These are phyloP conservation scores for Toxotes chatareus DNA, from an alignment of 2,113 vertebrate species.

Conservation along the genomic window DNA sequence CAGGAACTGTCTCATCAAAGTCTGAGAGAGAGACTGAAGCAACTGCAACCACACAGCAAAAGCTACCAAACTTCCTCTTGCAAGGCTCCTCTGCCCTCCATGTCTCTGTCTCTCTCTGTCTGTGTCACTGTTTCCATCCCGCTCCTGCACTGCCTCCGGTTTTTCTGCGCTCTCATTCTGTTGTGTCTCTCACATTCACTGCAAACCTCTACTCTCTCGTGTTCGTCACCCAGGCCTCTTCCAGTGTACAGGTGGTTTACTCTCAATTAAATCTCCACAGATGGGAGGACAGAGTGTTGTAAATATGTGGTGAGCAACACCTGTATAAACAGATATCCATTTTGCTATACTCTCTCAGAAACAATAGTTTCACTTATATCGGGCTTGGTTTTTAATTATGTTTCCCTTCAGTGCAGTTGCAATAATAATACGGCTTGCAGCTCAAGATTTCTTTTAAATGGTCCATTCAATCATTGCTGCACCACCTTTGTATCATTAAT, in stretches of 20 bases:
- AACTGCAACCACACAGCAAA: conserved; percentile 1
- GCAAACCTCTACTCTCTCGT: background rate
- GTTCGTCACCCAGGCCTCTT: no score
- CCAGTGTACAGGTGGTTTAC: conserved; percentile 17
- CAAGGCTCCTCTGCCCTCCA: conserved; percentile 37
- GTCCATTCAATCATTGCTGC: background rate
- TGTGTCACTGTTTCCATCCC: conserved; percentile 35
- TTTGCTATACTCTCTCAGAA: background rate
- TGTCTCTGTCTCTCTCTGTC: conserved; percentile 51
- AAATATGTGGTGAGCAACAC: background rate
- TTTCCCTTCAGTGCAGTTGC: background rate
- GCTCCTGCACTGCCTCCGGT: conserved; percentile 35
- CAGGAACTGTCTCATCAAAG: conserved; percentile 53
- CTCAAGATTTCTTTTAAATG: background rate
- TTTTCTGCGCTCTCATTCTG: conserved; percentile 12
- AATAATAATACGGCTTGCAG: background rate
- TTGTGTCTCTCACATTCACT: conserved; percentile 10
- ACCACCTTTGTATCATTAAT: no score
- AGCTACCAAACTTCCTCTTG: conserved; percentile 3
- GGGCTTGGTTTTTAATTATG: background rate
- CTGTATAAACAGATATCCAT: background rate
- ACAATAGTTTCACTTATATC: no score
- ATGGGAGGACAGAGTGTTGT: background rate
- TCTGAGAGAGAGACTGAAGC: conserved; percentile 38
- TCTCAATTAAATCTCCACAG: background rate